A percentile compares a stretch with the other conserved stretches of the same genome.
These are phyloP conservation scores for Xenopus borealis DNA, from an alignment of 2,113 vertebrate genomes.

Conservation along the genomic window DNA sequence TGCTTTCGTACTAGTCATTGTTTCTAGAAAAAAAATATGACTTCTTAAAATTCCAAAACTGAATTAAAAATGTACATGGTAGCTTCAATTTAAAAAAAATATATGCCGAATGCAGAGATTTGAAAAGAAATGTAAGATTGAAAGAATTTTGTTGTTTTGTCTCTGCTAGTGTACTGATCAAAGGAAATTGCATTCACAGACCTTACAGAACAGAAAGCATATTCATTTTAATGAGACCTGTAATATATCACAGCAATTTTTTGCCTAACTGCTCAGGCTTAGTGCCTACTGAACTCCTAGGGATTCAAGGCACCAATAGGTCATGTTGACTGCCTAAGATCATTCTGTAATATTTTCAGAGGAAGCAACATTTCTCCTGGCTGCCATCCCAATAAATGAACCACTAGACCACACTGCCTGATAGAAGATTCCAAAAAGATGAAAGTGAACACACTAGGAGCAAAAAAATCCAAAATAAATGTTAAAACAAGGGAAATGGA, in stretches of 20 bases:
- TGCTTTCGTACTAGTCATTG: too few relatives aligned
- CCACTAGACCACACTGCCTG: conserved; percentile 1
- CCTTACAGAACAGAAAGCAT: background rate
- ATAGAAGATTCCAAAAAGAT: background rate
- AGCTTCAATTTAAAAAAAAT: too few relatives aligned
- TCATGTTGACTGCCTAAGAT: background rate
- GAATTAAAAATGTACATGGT: too few relatives aligned
- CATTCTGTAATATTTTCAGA: background rate
- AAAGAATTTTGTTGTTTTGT: too few relatives aligned
- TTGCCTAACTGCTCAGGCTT: background rate
- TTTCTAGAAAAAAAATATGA: too few relatives aligned
- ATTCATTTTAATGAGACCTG: background rate
- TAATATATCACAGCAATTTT: background rate
- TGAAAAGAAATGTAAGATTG: too few relatives aligned
- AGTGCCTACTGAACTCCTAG: background rate
- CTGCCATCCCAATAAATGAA: background rate
- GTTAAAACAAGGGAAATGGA: background rate
- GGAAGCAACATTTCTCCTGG: background rate
- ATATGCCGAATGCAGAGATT: too few relatives aligned
- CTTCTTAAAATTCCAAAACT: too few relatives aligned
- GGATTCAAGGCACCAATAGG: background rate
- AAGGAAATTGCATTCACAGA: too few relatives aligned
- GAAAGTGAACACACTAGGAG: background rate
- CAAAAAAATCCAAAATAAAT: background rate
- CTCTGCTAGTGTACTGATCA: too few relatives aligned